These are phyloP conservation scores for Balearica regulorum DNA, from an alignment of 2,797 vertebrate species.

Conservation along the genomic window DNA sequence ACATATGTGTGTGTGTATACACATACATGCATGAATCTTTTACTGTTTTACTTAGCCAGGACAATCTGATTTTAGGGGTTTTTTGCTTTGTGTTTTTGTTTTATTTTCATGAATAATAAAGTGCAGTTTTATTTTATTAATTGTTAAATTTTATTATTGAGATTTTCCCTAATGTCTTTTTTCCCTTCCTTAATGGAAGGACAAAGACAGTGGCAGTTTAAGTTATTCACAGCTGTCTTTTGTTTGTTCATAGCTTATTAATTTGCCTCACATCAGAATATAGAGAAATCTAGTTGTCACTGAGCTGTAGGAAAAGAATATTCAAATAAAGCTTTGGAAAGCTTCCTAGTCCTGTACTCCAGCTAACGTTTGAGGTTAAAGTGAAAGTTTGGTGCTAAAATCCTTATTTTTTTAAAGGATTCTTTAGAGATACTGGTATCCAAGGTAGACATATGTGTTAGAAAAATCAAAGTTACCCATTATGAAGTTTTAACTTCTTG, in stretches of 20 bases:
- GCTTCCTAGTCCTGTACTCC: neutral
- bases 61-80: neutral
- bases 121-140: neutral
- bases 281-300: neutral
- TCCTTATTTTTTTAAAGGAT: neutral
- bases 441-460: neutral
- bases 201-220: neutral
- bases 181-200: neutral
- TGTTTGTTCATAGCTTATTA: neutral
- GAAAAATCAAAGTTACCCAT: neutral
- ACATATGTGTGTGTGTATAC: accelerated
- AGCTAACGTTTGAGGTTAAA: neutral
- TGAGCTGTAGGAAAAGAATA: neutral
- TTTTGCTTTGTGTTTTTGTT: neutral
- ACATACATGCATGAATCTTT: neutral
- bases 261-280: neutral
- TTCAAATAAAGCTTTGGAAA: neutral
- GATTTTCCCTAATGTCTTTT: neutral
- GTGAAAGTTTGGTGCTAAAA: neutral
- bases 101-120: neutral
- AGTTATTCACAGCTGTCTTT: neutral
- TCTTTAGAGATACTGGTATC: neutral
- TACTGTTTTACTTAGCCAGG: neutral
- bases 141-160: neutral
- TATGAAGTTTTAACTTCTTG: neutral